These are phyloP conservation scores for Scrobipalpa costella DNA, from an alignment of 2,888 invertebrate genomes.

Conservation along the genomic window DNA sequence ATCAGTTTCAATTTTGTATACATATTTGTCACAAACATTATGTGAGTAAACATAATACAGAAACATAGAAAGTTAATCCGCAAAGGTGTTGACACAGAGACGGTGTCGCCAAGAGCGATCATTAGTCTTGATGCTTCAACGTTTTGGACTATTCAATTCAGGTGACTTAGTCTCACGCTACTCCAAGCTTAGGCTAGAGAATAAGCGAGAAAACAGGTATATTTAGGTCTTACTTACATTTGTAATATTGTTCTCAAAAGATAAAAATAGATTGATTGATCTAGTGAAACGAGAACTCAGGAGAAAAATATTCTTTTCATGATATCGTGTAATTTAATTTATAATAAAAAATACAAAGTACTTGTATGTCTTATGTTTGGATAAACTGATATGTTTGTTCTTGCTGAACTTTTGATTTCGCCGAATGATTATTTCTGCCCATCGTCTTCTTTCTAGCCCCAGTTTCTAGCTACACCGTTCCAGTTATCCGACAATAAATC, in stretches of 20 bases:
- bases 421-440: not conserved
- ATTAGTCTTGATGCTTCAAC: conserved; percentile 64
- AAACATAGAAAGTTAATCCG: conserved; percentile 49
- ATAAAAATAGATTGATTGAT: not conserved
- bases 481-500: conserved; percentile 76
- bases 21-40: not conserved
- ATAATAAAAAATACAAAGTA: too few species aligned
- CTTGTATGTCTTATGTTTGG: too few species aligned
- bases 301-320: too few species aligned
- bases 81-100: conserved; percentile 40
- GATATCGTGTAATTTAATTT: too few species aligned
- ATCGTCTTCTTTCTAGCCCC: conserved; percentile 28
- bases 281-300: too few species aligned
- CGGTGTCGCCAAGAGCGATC: conserved; percentile 44
- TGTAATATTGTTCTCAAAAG: not conserved
- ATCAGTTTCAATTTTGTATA: not conserved
- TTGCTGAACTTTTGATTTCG: not conserved
- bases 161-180: conserved; percentile 34
- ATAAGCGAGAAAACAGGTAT: conserved; percentile 6
- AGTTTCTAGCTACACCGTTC: conserved; percentile 48
- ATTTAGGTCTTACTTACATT: not conserved
- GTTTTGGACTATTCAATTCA: conserved; percentile 62
- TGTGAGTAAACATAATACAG: not conserved
- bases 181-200: not conserved
- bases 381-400: not conserved